Base-by-base conservation (phyloP, 2,113 vertebrate genomes). In the Cryptotis parvus region DNA sequence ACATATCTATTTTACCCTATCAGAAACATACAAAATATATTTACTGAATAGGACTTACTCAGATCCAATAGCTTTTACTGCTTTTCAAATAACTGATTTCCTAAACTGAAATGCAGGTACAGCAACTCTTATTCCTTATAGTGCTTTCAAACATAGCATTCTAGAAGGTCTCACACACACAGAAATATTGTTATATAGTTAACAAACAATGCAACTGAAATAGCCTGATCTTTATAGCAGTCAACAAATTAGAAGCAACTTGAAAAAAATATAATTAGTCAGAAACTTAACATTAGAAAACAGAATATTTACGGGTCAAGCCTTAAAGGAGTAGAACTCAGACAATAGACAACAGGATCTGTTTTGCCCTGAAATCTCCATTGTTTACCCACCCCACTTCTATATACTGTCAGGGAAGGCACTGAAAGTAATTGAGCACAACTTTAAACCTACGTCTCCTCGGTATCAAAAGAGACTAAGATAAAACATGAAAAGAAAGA, bases 51-150 rank as follows among this genome's bases (percentile, higher is more conserved):
- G 22, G 27, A 94, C 81, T 84, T 27, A 90, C 35, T 95, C 94
- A 37, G 81, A 96, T 95, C 89, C 89, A 97, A 89, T 91, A 69
- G 41, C 92, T 73, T 87, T 80, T 92, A 85, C 86, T 91, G 8
- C 65, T 55, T 91, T 96, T 97, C 96, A 58, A 95, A 97, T 93
- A 89, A 80, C 92, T 94, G 49, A 96, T 96, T 95, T 95, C 45
- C 83, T 65, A 82, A 75, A 80, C 91, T 80, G 81, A 94, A 92
- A 91, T 91, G 41, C 72, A 94, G 15, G 9, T 68, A 86, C 5
- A 70, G 33, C 68, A 70, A 70, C 16, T 70, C 68, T 24, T 35
- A 10, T 70, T 22, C 6, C 35, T 37, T 35, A 9, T 35, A 58
- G 24, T 70, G 4, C 68, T 35, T 33, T 70, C 22, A 35, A 61